Evolutionary conservation across 2,888 invertebrate genomes (phyloP).

Genomic region (Siphonodentalium dalli): DNA sequence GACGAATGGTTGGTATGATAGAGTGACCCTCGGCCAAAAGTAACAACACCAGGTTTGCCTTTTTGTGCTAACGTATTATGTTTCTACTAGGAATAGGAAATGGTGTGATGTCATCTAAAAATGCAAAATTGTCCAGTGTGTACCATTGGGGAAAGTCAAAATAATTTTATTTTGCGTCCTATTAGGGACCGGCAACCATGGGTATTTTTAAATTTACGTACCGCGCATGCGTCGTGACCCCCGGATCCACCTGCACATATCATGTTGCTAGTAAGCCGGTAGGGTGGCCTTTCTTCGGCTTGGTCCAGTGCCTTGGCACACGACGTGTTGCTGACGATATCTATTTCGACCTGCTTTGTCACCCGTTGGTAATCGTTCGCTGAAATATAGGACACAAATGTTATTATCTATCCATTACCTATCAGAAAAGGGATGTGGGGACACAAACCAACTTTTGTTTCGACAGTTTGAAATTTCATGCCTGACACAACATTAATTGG

Average conservation of each 20-base stretch:
- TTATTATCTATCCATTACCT: background rate
- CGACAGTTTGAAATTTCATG: too few relatives aligned
- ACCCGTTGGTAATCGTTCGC: constrained; percentile 43
- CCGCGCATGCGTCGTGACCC: constrained; percentile 49
- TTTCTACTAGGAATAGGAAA: too few relatives aligned
- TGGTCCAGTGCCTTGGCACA: constrained; percentile 36
- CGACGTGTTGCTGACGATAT: constrained; percentile 36
- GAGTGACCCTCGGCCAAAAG: too few relatives aligned
- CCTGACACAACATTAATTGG: too few relatives aligned
- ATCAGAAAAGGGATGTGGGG: too few relatives aligned
- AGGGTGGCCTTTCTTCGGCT: constrained; percentile 34
- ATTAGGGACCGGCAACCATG: too few relatives aligned
- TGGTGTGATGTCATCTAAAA: too few relatives aligned
- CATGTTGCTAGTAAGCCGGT: constrained; percentile 44
- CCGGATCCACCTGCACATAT: constrained; percentile 51
- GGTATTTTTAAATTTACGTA: constrained; percentile 20
- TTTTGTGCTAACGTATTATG: too few relatives aligned
- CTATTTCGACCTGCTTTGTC: constrained; percentile 42
- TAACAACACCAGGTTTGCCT: too few relatives aligned
- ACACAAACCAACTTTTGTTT: background rate
- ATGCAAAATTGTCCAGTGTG: background rate
- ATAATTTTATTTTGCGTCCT: too few relatives aligned
- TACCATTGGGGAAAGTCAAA: background rate
- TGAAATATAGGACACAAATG: constrained; percentile 16
- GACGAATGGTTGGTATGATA: too few relatives aligned